phyloP scores from a whole-genome alignment of 1,140 invertebrate genomes.

The Chelonus insularis region DNA sequence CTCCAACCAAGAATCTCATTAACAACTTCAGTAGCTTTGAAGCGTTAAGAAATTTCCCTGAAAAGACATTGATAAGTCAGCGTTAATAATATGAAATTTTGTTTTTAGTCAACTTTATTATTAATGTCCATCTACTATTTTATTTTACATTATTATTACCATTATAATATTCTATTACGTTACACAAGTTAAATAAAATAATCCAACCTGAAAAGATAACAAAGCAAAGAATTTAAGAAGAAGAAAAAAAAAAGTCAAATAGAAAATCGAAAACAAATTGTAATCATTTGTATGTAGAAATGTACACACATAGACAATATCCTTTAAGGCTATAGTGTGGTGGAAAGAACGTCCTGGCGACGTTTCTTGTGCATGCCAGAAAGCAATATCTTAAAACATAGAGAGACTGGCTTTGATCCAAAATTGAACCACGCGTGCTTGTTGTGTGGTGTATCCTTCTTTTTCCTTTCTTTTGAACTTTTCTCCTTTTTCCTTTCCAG shows the following conservation, averaged over 20 bases:
- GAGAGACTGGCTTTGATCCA: conserved; percentile 35
- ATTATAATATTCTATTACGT: too few relatives aligned
- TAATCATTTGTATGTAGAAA: not conserved
- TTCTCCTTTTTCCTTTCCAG: not conserved
- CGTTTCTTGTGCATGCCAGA: conserved; percentile 26
- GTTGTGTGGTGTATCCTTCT: not conserved
- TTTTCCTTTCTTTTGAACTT: not conserved
- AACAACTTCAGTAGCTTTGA: not conserved
- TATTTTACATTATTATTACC: too few relatives aligned
- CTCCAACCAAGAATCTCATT: not conserved
- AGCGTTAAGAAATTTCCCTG: not conserved
- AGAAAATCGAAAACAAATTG: too few relatives aligned
- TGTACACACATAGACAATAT: not conserved
- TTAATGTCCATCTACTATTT: too few relatives aligned
- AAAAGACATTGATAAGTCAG: conserved; percentile 1
- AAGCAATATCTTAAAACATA: conserved; percentile 44
- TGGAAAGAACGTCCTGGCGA: conserved; percentile 6
- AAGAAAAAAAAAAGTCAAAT: too few relatives aligned
- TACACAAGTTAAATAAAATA: too few relatives aligned
- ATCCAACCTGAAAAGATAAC: too few relatives aligned
- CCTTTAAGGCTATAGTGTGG: not conserved
- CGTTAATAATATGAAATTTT: not conserved
- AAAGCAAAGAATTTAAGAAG: too few relatives aligned
- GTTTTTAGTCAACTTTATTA: not conserved
- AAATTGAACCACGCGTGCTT: not conserved